Evolutionary conservation across 2,888 invertebrate genomes (phyloP), one percentile per base, ranked within the genome.

Genomic region (Tromatobia lineatoria): DNA sequence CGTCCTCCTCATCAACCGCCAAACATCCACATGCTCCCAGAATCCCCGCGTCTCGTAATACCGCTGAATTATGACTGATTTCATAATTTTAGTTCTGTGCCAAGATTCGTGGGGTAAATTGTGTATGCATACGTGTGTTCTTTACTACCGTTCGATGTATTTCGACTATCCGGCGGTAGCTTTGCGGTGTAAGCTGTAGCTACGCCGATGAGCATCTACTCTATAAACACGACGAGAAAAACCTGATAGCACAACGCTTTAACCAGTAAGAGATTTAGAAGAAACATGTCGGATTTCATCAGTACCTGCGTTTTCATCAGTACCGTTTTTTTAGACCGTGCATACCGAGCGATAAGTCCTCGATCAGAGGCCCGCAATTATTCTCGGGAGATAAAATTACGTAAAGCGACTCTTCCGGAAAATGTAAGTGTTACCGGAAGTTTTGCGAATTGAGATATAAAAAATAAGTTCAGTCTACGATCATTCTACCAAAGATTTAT

Each of bases 1-100:
- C 79, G 82, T 85, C 82, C 75, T 79, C 81, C 66, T 85, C 66
- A 69, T 64, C 69, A 82, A 38, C 80, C 75, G 85, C 76, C 85
- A 82, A 85, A 76, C 75, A 85, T 85, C 66, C 57, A 67, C 45
- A 75, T 50, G 66, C 77, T 59, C 50, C 67, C 54, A 84, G 23
- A 69, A 66, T 70, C 71, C 45, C 78, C 75, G 81, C 78, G 86
- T 87, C 80, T 85, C 87, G 81, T 70, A 71, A 67, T 85, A 59
- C 67, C 76, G 57, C 74, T 83, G 83, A 83, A 79, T 85, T 85
- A 66, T 82, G 84, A 85, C 73, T 57, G 75, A 64, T 87, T 88
- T 85, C 80, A 82, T 86, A 87, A 82, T 78, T 81, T 81, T 57
- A 85, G 86, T 89, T 78, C 75, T 71, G 86, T 89, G 89, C 89